Percentiles rank a stretch among this genome's conserved stretches.
phyloP scores from a whole-genome alignment of 2,797 vertebrate species.

The Fratercula arctica region DNA sequence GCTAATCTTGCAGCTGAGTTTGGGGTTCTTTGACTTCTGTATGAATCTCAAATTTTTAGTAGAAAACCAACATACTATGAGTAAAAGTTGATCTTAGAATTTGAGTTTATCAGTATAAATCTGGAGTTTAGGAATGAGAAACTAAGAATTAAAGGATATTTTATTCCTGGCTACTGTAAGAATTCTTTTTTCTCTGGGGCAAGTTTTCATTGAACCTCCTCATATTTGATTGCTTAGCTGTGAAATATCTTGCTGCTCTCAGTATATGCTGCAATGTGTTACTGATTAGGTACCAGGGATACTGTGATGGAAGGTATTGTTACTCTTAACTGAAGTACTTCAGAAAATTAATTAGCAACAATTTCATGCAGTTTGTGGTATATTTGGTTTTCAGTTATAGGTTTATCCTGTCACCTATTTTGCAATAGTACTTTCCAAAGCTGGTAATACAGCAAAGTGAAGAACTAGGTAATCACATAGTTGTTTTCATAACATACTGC shows the following conservation, averaged over 20 bases:
- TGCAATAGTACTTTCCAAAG: not conserved
- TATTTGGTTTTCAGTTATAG: not conserved
- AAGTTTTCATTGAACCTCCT: not conserved
- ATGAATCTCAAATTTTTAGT: not conserved
- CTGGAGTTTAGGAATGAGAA: not conserved
- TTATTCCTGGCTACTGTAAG: not conserved
- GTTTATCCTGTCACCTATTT: not conserved
- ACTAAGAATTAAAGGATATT: not conserved
- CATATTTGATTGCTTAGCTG: not conserved
- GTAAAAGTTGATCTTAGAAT: not conserved
- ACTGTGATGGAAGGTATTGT: not conserved
- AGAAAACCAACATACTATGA: not conserved
- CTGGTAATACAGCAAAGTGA: not conserved
- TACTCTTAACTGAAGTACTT: not conserved
- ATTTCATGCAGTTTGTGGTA: not conserved
- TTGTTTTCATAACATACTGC: not conserved
- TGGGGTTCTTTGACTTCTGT: not conserved
- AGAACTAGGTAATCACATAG: not conserved
- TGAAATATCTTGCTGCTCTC: not conserved
- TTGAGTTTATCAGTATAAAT: not conserved
- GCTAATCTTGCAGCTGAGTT: not conserved
- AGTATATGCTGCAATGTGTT: not conserved
- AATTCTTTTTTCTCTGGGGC: not conserved
- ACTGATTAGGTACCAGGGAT: not conserved
- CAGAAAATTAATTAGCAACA: not conserved